Conservation (phyloP, 2,888 invertebrate species). For the Sminthurinus aureus region DNA sequence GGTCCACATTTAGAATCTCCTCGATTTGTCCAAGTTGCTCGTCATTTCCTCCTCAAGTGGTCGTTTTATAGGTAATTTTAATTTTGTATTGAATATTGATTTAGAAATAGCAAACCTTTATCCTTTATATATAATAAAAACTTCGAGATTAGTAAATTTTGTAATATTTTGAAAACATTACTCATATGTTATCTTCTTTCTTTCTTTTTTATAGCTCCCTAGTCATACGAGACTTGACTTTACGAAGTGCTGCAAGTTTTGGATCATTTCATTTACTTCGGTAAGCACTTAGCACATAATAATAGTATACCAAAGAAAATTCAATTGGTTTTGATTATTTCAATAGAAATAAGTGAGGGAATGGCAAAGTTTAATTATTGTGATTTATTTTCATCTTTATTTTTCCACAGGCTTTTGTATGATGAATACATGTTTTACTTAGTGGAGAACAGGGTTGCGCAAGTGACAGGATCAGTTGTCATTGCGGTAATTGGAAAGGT, state of each 20-base stretch:
- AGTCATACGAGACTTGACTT: conserved; percentile 95
- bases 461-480: conserved; percentile 87
- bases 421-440: conserved; percentile 99
- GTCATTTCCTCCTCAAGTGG: conserved; percentile 97
- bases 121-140: no score
- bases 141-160: no score
- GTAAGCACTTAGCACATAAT: no score
- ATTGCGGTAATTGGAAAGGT: conserved; percentile 90
- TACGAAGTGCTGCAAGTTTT: conserved; percentile 96
- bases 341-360: no score
- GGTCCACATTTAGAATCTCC: conserved; percentile 86
- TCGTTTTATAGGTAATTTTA: conserved; percentile 77
- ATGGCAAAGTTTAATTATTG: no score
- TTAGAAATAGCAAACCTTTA: not conserved
- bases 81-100: not conserved
- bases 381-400: no score
- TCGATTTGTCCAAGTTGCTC: conserved; percentile 82
- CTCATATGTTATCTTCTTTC: not conserved
- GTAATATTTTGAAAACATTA: no score
- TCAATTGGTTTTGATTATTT: no score
- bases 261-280: conserved; percentile 68
- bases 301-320: no score
- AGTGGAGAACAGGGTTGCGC: conserved; percentile 95
- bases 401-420: conserved; percentile 73
- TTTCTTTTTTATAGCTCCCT: conserved; percentile 75